A percentile compares a stretch with the other conserved stretches of the same genome.
Evolutionary conservation across 2,888 invertebrate genomes (phyloP).

Genomic region (Protodeltote pygarga): DNA sequence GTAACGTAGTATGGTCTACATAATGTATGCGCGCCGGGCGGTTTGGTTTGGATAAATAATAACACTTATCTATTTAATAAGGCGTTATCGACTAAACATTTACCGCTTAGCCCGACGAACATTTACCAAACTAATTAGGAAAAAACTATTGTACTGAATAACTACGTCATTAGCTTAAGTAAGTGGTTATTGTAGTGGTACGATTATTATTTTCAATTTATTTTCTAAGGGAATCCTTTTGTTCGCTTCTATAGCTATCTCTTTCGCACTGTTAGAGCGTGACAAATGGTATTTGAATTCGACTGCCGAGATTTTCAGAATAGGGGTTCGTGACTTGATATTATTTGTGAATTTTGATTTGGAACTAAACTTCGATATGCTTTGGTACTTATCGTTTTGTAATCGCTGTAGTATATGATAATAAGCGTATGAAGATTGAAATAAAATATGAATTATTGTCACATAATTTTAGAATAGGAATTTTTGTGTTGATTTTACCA

Average conservation of each 20-base stretch:
- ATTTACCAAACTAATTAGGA: conserved; percentile 18
- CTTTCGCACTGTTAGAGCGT: conserved; percentile 49
- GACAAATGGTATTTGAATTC: conserved; percentile 51
- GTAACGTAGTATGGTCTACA: conserved; percentile 20
- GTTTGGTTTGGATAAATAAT: conserved; percentile 19
- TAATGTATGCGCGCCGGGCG: conserved; percentile 29
- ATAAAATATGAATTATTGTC: no score
- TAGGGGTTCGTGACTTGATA: conserved; percentile 43
- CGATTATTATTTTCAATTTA: conserved; percentile 50
- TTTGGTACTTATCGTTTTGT: conserved; percentile 15
- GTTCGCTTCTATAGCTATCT: conserved; percentile 54
- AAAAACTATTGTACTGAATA: conserved; percentile 7
- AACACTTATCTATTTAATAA: conserved; percentile 30
- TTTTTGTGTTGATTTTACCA: no score
- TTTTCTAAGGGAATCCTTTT: conserved; percentile 62
- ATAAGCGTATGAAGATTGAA: no score
- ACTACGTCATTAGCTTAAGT: conserved; percentile 18
- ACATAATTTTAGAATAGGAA: no score
- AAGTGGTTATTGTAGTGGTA: conserved; percentile 31
- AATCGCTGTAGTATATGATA: conserved; percentile 5
- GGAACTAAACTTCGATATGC: conserved; percentile 20
- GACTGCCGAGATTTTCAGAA: conserved; percentile 52
- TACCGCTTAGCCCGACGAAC: conserved; percentile 6
- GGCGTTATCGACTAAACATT: conserved; percentile 35
- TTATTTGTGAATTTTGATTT: conserved; percentile 33